Conservation (phyloP, 1,140 invertebrate genomes). For the Ceratina australensis region DNA sequence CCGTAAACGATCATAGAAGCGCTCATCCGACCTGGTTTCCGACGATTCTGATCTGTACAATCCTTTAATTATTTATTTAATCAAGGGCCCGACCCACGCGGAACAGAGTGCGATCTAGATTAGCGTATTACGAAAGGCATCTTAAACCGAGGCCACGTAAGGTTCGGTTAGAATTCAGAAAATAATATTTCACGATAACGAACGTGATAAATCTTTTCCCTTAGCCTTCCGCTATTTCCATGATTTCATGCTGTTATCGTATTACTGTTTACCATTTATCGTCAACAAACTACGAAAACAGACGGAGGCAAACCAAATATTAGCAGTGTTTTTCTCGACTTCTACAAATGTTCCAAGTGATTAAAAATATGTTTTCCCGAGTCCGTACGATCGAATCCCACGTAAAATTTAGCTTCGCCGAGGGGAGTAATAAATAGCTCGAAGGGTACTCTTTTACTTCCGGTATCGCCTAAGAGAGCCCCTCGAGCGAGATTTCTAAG, state of each 20-base stretch:
- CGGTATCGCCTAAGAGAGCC: constrained; percentile 34
- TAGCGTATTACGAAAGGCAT: not conserved
- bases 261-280: too few relatives aligned
- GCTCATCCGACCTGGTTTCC: constrained; percentile 20
- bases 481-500: constrained; percentile 9
- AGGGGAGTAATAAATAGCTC: not conserved
- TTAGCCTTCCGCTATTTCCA: too few relatives aligned
- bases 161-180: not conserved
- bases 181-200: too few relatives aligned
- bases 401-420: not conserved
- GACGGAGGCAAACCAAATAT: too few relatives aligned
- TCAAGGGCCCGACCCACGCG: not conserved
- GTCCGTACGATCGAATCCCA: too few relatives aligned
- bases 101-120: not conserved
- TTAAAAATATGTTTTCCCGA: too few relatives aligned
- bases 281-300: too few relatives aligned
- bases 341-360: too few relatives aligned
- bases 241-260: too few relatives aligned
- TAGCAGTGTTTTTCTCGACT: too few relatives aligned
- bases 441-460: not conserved
- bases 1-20: constrained; percentile 32
- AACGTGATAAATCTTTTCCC: too few relatives aligned
- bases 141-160: not conserved
- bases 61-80: constrained; percentile 36
- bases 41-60: not conserved